Percentiles rank a stretch among this genome's conserved stretches.
phyloP scores from a whole-genome alignment of 2,797 vertebrate genomes.

The Girardinus metallicus region DNA sequence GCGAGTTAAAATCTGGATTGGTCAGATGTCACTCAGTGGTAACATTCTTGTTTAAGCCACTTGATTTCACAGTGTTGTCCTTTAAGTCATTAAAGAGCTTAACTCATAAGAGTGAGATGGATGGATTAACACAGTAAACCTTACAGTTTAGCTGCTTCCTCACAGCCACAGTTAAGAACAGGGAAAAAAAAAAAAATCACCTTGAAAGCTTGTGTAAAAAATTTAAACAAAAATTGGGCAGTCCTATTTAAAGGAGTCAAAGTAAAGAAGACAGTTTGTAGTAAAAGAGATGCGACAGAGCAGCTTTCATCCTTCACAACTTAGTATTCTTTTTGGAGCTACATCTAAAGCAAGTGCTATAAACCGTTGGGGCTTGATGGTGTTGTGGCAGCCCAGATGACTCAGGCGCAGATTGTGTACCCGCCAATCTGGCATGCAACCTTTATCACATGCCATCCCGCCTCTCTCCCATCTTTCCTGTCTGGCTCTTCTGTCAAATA shows the following conservation, averaged over 20 bases:
- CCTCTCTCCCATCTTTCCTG: conserved; percentile 67
- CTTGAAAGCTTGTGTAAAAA: background rate
- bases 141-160: background rate
- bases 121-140: background rate
- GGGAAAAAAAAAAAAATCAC: background rate
- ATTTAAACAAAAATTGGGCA: background rate
- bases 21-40: background rate
- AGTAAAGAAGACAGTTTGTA: background rate
- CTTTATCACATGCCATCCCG: conserved; percentile 68
- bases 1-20: background rate
- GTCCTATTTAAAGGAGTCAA: fast-evolving
- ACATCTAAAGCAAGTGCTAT: conserved; percentile 31
- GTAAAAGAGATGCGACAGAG: background rate
- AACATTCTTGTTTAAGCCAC: background rate
- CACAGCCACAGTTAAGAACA: background rate
- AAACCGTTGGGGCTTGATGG: conserved; percentile 50
- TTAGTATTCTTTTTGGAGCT: conserved; percentile 29
- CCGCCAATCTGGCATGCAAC: conserved; percentile 72
- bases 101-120: background rate
- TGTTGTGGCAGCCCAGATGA: conserved; percentile 61
- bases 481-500: conserved; percentile 54
- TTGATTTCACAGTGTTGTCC: background rate
- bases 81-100: background rate
- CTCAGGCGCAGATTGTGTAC: conserved; percentile 68
- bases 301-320: conserved; percentile 15